These are phyloP conservation scores for Garra rufa DNA, from an alignment of 2,113 vertebrate species.

Conservation along the genomic window DNA sequence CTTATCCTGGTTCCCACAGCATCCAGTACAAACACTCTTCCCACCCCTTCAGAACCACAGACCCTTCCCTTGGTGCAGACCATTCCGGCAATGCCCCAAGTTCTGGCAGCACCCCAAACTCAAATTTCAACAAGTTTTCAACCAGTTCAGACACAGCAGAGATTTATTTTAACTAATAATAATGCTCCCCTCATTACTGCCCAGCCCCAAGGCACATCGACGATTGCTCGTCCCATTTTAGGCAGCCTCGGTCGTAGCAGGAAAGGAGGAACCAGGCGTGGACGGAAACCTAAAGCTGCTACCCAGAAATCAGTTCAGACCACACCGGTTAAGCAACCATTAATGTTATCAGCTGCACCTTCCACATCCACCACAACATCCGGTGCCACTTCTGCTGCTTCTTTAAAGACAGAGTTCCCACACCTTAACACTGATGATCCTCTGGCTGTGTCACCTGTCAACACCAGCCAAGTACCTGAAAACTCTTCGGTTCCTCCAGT, in stretches of 20 bases:
- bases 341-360: conserved; percentile 13
- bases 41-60: conserved; percentile 66
- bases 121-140: conserved; percentile 70
- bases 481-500: conserved; percentile 21
- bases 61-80: conserved; percentile 74
- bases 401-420: conserved; percentile 22
- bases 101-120: conserved; percentile 71
- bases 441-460: background rate
- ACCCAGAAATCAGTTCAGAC: conserved; percentile 55
- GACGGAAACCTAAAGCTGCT: conserved; percentile 73
- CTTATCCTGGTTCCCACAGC: conserved; percentile 76
- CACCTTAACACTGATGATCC: conserved; percentile 5
- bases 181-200: conserved; percentile 57
- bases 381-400: conserved; percentile 9
- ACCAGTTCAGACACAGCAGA: conserved; percentile 74
- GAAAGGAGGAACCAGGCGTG: conserved; percentile 72
- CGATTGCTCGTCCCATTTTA: conserved; percentile 72
- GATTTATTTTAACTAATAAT: conserved; percentile 71
- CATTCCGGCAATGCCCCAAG: conserved; percentile 70
- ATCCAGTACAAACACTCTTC: conserved; percentile 58
- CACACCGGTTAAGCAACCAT: background rate
- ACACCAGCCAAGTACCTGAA: conserved; percentile 28
- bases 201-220: conserved; percentile 54
- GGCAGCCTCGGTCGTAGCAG: conserved; percentile 68
- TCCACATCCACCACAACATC: conserved; percentile 23